Percentiles rank a stretch among this genome's conserved stretches.
Conservation (phyloP, 1,140 invertebrate genomes). For the Mercenaria mercenaria region DNA sequence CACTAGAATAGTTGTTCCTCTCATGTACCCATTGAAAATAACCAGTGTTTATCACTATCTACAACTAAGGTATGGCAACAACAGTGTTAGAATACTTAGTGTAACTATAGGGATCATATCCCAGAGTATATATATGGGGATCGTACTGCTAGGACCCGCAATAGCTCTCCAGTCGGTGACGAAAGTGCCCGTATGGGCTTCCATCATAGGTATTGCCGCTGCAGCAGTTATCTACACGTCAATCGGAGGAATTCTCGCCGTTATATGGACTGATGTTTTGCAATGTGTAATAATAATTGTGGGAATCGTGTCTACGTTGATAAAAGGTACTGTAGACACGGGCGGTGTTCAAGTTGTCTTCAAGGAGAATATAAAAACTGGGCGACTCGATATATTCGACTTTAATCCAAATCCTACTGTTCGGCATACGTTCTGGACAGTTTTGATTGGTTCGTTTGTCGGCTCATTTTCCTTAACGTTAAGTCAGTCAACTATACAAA, state of each 20-base stretch:
- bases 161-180: constrained; percentile 56
- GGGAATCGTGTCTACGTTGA: constrained; percentile 91
- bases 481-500: constrained; percentile 52
- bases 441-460: constrained; percentile 48
- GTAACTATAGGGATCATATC: constrained; percentile 44
- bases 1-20: constrained; percentile 74
- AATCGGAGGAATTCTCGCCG: constrained; percentile 95
- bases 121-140: constrained; percentile 53
- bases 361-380: constrained; percentile 2
- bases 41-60: constrained; percentile 76
- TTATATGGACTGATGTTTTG: constrained; percentile 94
- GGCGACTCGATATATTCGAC: constrained; percentile 40
- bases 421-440: constrained; percentile 59
- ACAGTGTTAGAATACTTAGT: constrained; percentile 18
- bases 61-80: constrained; percentile 21
- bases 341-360: constrained; percentile 25
- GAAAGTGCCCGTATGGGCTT: constrained; percentile 45
- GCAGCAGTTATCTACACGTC: constrained; percentile 57
- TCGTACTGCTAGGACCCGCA: constrained; percentile 52
- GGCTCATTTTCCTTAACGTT: constrained; percentile 50
- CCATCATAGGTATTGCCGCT: constrained; percentile 36
- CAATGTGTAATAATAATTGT: constrained; percentile 94
- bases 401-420: constrained; percentile 51
- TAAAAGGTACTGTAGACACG: constrained; percentile 79
- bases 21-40: constrained; percentile 79